A percentile compares a stretch with the other conserved stretches of the same genome.
Conservation (phyloP, 2,113 vertebrate genomes). For the Prolemur simus region DNA sequence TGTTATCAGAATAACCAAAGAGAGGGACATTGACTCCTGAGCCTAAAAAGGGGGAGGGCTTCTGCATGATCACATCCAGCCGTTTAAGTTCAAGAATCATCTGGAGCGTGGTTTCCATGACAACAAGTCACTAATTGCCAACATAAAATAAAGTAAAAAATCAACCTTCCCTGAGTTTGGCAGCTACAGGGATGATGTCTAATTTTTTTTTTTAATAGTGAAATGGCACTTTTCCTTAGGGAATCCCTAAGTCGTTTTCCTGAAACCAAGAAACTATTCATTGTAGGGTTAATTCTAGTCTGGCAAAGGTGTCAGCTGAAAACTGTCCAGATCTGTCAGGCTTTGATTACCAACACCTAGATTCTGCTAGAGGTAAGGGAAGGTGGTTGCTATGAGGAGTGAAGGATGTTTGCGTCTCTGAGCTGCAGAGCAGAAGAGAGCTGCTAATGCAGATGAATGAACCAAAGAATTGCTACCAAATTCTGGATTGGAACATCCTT, state of each 20-base stretch:
- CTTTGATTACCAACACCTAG: conserved; percentile 67
- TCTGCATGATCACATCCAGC: conserved; percentile 81
- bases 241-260: conserved; percentile 61
- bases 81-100: conserved; percentile 86
- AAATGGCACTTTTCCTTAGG: conserved; percentile 69
- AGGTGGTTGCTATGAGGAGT: conserved; percentile 60
- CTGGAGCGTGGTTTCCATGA: conserved; percentile 86
- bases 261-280: conserved; percentile 39
- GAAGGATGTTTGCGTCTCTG: conserved; percentile 74
- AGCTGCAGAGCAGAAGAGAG: conserved; percentile 69
- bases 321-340: conserved; percentile 50
- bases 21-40: conserved; percentile 71
- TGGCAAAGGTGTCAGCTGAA: conserved; percentile 58
- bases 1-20: conserved; percentile 80
- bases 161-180: conserved; percentile 81
- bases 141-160: conserved; percentile 85
- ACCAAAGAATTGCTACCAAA: conserved; percentile 65
- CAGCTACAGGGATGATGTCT: conserved; percentile 66
- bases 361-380: conserved; percentile 67
- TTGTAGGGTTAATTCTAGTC: conserved; percentile 66
- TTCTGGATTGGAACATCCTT: conserved; percentile 71
- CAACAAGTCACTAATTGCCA: conserved; percentile 87
- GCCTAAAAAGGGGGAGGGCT: conserved; percentile 66
- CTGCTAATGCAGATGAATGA: conserved; percentile 60
- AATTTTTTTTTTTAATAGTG: neutral